Conservation (phyloP, 2,113 vertebrate genomes). For the Pteruthius melanotis region DNA sequence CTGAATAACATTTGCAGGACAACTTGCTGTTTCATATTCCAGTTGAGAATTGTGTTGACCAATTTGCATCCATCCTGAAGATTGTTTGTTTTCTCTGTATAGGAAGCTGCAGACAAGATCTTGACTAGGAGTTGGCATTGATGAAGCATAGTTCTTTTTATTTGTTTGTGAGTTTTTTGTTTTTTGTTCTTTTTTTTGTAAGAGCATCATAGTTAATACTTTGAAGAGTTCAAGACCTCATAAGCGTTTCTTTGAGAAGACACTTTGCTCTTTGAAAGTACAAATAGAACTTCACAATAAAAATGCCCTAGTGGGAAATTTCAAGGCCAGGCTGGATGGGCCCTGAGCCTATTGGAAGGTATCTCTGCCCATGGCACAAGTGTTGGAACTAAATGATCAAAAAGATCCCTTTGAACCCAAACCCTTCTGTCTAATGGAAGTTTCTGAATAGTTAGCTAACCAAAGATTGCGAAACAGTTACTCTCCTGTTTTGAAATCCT, state of each 20-base stretch:
- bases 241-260: background rate
- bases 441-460: background rate
- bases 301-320: background rate
- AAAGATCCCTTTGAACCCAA: background rate
- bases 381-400: background rate
- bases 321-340: background rate
- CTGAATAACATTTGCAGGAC: background rate
- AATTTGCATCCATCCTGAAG: background rate
- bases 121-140: background rate
- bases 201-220: background rate
- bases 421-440: background rate
- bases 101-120: background rate
- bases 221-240: background rate
- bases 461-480: background rate
- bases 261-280: background rate
- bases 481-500: background rate
- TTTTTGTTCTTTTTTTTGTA: background rate
- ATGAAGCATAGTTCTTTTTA: background rate
- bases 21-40: background rate
- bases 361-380: background rate
- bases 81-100: background rate
- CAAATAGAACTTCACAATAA: background rate
- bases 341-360: background rate
- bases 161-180: background rate
- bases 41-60: background rate